A percentile compares a stretch with the other conserved stretches of the same genome.
Evolutionary conservation across 2,888 invertebrate genomes (phyloP).

Genomic region (Uloborus plumipes): DNA sequence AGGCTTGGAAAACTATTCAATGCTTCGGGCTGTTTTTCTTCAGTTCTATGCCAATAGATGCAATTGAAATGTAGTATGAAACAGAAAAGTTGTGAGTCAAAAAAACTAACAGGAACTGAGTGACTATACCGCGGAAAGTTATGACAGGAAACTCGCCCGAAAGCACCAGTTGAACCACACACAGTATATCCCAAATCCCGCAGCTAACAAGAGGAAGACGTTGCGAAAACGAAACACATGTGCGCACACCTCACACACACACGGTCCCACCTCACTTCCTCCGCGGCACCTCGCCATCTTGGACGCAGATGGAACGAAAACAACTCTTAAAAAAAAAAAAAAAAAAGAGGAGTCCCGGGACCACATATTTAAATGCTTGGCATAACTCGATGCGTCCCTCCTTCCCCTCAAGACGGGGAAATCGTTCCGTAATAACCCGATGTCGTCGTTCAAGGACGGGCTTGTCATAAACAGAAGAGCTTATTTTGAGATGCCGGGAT

Average conservation of each 20-base stretch:
- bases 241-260: neutral
- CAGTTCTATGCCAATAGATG: too few species aligned
- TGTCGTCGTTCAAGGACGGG: too few species aligned
- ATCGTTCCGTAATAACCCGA: neutral
- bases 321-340: neutral
- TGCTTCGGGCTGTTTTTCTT: too few species aligned
- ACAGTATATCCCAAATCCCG: too few species aligned
- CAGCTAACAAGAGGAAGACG: neutral
- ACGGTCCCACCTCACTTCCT: slow-evolving; percentile 4
- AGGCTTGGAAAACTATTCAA: too few species aligned
- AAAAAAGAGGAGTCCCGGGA: neutral
- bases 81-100: too few species aligned
- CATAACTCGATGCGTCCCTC: slow-evolving; percentile 21
- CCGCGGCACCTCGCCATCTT: slow-evolving; percentile 23
- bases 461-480: neutral
- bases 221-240: neutral
- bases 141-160: too few species aligned
- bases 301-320: neutral
- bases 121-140: too few species aligned
- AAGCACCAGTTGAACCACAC: too few species aligned
- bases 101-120: too few species aligned
- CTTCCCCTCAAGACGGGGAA: neutral
- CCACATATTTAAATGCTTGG: slow-evolving; percentile 10
- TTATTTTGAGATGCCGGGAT: slow-evolving; percentile 4
- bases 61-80: too few species aligned